A percentile compares a stretch with the other conserved stretches of the same genome.
Evolutionary conservation across 2,888 invertebrate species (phyloP).

Genomic region (Ceratothoa steindachneri): DNA sequence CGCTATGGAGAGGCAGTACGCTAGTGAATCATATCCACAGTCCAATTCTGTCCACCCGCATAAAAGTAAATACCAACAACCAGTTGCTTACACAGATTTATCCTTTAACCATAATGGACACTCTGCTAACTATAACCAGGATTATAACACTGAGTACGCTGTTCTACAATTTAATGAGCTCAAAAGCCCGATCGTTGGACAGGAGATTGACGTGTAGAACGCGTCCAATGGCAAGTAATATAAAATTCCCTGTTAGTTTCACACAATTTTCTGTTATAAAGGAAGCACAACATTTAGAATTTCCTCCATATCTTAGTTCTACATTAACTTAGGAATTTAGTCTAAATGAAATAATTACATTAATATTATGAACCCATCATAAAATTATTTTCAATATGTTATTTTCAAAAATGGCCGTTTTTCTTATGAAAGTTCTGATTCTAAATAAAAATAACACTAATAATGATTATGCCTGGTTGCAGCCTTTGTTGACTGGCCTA

Average conservation of each 20-base stretch:
- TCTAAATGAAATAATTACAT: too few species aligned
- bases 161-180: slow-evolving; percentile 47
- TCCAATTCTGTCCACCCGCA: slow-evolving; percentile 16
- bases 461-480: too few species aligned
- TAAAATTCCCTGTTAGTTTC: too few species aligned
- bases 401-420: too few species aligned
- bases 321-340: too few species aligned
- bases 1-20: not conserved
- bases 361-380: too few species aligned
- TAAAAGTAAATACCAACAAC: slow-evolving; percentile 17
- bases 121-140: slow-evolving; percentile 30
- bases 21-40: not conserved
- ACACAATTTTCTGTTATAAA: not conserved
- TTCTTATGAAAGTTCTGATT: too few species aligned
- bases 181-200: slow-evolving; percentile 56
- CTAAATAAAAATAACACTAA: too few species aligned
- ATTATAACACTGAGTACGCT: slow-evolving; percentile 47
- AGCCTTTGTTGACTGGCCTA: slow-evolving; percentile 33
- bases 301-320: too few species aligned
- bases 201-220: slow-evolving; percentile 63
- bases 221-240: not conserved
- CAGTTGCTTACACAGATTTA: slow-evolving; percentile 34
- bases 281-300: too few species aligned
- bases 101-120: slow-evolving; percentile 34
- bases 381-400: too few species aligned